phyloP scores from a whole-genome alignment of 2,888 invertebrate genomes.

The Aphodius sticticus region DNA sequence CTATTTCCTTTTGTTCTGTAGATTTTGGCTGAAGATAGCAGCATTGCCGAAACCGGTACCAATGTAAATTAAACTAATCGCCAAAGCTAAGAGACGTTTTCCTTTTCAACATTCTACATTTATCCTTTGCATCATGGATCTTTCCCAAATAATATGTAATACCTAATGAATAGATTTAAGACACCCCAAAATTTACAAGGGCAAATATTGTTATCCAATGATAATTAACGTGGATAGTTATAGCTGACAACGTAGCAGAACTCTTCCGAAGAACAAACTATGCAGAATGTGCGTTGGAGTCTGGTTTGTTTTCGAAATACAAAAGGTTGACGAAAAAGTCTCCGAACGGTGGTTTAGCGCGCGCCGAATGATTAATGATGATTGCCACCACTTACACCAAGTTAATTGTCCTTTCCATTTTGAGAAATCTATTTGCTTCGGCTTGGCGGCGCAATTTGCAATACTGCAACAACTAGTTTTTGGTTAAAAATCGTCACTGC shows the following conservation, averaged over 20 bases:
- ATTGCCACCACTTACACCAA: constrained; percentile 15
- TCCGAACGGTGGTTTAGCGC: constrained; percentile 16
- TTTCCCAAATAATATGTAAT: no score
- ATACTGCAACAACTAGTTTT: not conserved
- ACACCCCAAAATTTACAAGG: no score
- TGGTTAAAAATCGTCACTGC: not conserved
- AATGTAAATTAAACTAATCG: no score
- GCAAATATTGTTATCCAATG: no score
- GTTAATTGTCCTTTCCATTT: constrained; percentile 18
- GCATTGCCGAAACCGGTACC: no score
- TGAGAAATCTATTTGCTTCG: constrained; percentile 18
- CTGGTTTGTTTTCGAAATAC: constrained; percentile 10
- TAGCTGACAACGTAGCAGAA: not conserved
- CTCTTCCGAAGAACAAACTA: not conserved
- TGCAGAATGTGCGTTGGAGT: constrained; percentile 30
- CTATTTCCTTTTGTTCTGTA: no score
- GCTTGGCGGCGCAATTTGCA: not conserved
- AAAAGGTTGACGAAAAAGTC: constrained; percentile 12
- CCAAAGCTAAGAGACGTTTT: no score
- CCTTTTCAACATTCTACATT: no score
- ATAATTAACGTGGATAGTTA: no score
- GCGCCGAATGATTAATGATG: constrained; percentile 18
- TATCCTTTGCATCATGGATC: no score
- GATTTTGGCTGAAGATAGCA: no score
- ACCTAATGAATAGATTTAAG: no score